Evolutionary conservation across 1,140 invertebrate species (phyloP), one percentile per base, ranked within the genome.

Genomic region (Cardiocondyla obscurior): DNA sequence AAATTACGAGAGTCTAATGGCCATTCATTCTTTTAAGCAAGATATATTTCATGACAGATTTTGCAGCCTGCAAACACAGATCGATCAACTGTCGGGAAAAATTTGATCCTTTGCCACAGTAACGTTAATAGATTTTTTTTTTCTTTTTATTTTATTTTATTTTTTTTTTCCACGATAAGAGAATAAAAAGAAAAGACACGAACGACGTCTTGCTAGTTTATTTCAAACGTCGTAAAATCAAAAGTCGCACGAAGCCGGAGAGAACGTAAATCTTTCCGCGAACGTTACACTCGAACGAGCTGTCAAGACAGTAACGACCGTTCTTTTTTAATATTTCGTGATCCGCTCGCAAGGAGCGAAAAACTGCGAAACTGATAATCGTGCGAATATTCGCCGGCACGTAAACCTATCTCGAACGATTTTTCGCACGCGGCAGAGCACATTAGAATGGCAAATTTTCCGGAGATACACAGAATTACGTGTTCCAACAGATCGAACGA

Each of bases 231-330:
- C 79, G 30, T 82, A 73, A 74, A 82, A 60, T 30, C 53, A 42
- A 19, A 19, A 58, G 16, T 74, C 22, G n/a, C 55, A 36, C 36
- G 33, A 70, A 81, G 70, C 51, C 51, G 51, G 16, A 12, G 30
- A 30, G 39, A 12, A 3, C 55, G 42, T 79, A 83, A 79, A 83
- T 83, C 74, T 81, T 69, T 69, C 19, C 22, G 36, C 39, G 16
- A 74, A 33, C 28, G 28, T 3, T 49, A 39, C 62, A 25, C 60
- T 84, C 42, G 6, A 81, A 49, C 30, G 53, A 33, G 8, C 25
- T 39, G 39, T 44, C 28, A 51, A 57, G 30, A 58, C 49, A 8
- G 74, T 33, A 81, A 83, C 55, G 44, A 79, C 25, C 44, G 33
- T 81, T 83, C 64, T 64, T 53, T n/a, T 30, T 36, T 3, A 72